phyloP scores from a whole-genome alignment of 2,797 vertebrate species.

The Gastrophryne carolinensis region DNA sequence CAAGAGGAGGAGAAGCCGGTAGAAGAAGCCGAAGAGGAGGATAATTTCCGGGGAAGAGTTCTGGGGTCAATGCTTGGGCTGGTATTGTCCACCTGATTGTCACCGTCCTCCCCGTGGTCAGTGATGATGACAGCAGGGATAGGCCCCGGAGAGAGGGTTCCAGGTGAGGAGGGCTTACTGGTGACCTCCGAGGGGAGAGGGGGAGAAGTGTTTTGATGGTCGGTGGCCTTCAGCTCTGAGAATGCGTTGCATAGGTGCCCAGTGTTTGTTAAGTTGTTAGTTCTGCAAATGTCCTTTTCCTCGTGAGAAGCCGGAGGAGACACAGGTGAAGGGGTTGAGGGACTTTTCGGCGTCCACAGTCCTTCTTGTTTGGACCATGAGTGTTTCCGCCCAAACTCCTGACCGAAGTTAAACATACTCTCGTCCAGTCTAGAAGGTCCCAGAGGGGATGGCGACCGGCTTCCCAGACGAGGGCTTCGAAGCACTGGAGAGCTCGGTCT shows the following conservation, averaged over 20 bases:
- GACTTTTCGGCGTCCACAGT: slow-evolving; percentile 2
- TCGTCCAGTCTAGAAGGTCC: neutral
- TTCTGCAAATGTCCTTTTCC: slow-evolving; percentile 2
- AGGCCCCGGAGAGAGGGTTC: slow-evolving; percentile 33
- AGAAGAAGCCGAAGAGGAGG: slow-evolving; percentile 94
- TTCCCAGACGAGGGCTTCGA: slow-evolving; percentile 74
- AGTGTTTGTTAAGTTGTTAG: neutral
- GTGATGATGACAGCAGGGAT: slow-evolving; percentile 92
- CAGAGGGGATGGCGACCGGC: slow-evolving; percentile 62
- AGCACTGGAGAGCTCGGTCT: slow-evolving; percentile 64
- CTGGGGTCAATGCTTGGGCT: slow-evolving; percentile 64
- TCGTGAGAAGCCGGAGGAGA: neutral
- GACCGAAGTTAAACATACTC: neutral
- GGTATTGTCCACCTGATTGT: slow-evolving; percentile 59
- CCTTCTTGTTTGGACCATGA: slow-evolving; percentile 31
- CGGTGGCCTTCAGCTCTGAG: slow-evolving; percentile 13
- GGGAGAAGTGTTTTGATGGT: neutral
- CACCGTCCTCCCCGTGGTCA: slow-evolving; percentile 81
- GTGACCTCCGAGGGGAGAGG: slow-evolving; percentile 29
- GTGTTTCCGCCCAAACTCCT: neutral
- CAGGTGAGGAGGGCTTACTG: slow-evolving; percentile 4
- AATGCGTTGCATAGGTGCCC: too few species aligned
- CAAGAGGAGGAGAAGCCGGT: slow-evolving; percentile 96
- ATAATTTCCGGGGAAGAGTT: slow-evolving; percentile 83
- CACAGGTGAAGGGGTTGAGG: neutral